Evolutionary conservation across 2,797 vertebrate genomes (phyloP).

Genomic region (Centropyge bicolor): DNA sequence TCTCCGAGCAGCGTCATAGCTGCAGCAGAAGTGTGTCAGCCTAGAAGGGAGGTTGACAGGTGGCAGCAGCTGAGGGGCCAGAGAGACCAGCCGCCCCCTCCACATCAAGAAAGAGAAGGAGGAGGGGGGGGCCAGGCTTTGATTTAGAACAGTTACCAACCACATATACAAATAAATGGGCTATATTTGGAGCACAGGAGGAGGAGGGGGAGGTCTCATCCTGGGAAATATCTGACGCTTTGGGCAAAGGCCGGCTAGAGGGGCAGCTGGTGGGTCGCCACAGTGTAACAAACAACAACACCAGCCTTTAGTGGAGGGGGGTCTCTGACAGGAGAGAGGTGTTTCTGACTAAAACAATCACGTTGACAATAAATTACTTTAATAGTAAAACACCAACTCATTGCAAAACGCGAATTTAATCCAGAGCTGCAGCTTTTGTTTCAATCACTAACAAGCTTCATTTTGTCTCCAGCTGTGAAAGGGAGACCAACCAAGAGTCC

Average conservation of each 20-base stretch:
- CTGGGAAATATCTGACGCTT: conserved; percentile 74
- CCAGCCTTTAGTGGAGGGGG: not conserved
- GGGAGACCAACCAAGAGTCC: not conserved
- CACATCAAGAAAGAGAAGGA: conserved; percentile 32
- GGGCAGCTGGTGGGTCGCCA: conserved; percentile 47
- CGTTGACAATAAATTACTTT: not conserved
- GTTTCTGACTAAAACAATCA: conserved; percentile 13
- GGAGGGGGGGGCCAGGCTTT: conserved; percentile 74
- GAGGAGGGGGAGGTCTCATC: conserved; percentile 54
- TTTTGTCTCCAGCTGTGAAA: not conserved
- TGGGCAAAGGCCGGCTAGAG: conserved; percentile 44
- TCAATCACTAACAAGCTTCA: not conserved
- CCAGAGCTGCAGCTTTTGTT: not conserved
- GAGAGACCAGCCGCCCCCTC: conserved; percentile 57
- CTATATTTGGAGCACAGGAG: conserved; percentile 79
- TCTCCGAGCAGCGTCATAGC: conserved; percentile 69
- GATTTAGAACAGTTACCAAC: conserved; percentile 91
- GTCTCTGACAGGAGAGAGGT: not conserved
- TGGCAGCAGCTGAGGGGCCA: conserved; percentile 84
- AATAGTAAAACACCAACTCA: conserved; percentile 5
- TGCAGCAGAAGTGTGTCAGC: conserved; percentile 74
- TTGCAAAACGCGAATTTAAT: not conserved
- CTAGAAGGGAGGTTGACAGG: conserved; percentile 77
- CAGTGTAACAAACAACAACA: conserved; percentile 66
- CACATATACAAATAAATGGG: conserved; percentile 87